A percentile compares a stretch with the other conserved stretches of the same genome.
Evolutionary conservation across 1,140 invertebrate species (phyloP).

Genomic region (Drosophila eugracilis): DNA sequence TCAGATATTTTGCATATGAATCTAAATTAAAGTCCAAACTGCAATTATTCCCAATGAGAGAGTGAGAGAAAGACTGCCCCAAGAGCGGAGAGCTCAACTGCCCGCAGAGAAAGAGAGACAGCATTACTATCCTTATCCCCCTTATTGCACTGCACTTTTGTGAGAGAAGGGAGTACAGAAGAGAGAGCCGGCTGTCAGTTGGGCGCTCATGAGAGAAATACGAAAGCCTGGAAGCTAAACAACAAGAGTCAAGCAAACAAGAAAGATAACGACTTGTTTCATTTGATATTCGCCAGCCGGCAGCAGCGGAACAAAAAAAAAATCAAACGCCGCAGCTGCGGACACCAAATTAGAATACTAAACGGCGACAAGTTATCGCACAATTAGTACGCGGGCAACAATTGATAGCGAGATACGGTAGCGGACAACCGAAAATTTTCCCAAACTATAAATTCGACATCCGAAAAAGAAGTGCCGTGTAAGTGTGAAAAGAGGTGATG

Average conservation of each 20-base stretch:
- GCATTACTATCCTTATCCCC: background rate
- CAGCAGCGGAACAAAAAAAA: constrained; percentile 24
- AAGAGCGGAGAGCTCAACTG: background rate
- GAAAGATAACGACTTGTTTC: constrained; percentile 58
- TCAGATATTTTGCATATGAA: constrained; percentile 13
- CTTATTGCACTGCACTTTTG: constrained; percentile 9
- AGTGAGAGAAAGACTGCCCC: background rate
- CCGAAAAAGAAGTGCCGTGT: constrained; percentile 40
- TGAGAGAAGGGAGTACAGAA: constrained; percentile 8
- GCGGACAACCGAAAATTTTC: constrained; percentile 19
- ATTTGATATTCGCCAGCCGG: constrained; percentile 74
- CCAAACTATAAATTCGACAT: too few species aligned
- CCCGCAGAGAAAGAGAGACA: background rate
- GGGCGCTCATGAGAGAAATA: constrained; percentile 5
- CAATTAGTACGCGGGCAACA: constrained; percentile 63
- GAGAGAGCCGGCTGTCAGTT: constrained; percentile 37
- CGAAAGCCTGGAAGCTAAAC: constrained; percentile 62
- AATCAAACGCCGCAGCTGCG: constrained; percentile 11
- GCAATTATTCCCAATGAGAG: constrained; percentile 15
- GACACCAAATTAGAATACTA: constrained; percentile 62
- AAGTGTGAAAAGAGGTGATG: constrained; percentile 42
- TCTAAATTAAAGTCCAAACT: constrained; percentile 25
- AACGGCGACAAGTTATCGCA: constrained; percentile 63
- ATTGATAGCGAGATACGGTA: constrained; percentile 27
- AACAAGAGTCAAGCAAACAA: constrained; percentile 35